Evolutionary conservation across 2,113 vertebrate genomes (phyloP).

Genomic region (Bagarius yarrelli): DNA sequence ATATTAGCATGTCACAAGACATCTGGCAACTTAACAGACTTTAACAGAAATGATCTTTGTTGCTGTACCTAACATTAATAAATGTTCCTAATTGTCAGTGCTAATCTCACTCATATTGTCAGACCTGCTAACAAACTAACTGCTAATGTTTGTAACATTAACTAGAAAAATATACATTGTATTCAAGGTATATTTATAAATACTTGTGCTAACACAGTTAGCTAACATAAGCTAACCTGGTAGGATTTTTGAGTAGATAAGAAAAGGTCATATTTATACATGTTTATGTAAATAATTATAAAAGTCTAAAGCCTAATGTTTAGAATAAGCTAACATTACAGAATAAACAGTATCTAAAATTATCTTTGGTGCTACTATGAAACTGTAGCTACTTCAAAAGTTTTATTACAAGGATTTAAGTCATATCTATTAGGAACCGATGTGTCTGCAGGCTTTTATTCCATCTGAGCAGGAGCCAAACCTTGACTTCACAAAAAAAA

Average conservation of each 20-base stretch:
- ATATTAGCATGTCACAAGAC: not conserved
- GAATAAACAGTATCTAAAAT: not conserved
- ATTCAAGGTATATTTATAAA: not conserved
- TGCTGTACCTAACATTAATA: not conserved
- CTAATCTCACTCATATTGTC: too few relatives aligned
- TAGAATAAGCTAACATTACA: not conserved
- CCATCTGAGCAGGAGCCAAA: not conserved
- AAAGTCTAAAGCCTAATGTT: not conserved
- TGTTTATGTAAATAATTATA: not conserved
- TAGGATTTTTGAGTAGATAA: not conserved
- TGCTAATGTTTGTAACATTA: too few relatives aligned
- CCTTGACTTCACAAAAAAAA: too few relatives aligned
- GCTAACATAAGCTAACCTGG: not conserved
- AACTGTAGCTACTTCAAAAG: not conserved
- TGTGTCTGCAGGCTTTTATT: not conserved
- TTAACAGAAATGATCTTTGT: not conserved
- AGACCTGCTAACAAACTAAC: too few relatives aligned
- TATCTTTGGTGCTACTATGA: not conserved
- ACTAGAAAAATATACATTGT: too few relatives aligned
- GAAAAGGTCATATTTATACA: not conserved
- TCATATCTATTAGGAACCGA: not conserved
- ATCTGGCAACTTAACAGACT: not conserved
- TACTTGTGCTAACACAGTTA: not conserved
- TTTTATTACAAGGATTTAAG: not conserved
- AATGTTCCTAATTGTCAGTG: not conserved